Conservation (phyloP, 2,797 vertebrate genomes). For the Neosilurus hyrtlii region DNA sequence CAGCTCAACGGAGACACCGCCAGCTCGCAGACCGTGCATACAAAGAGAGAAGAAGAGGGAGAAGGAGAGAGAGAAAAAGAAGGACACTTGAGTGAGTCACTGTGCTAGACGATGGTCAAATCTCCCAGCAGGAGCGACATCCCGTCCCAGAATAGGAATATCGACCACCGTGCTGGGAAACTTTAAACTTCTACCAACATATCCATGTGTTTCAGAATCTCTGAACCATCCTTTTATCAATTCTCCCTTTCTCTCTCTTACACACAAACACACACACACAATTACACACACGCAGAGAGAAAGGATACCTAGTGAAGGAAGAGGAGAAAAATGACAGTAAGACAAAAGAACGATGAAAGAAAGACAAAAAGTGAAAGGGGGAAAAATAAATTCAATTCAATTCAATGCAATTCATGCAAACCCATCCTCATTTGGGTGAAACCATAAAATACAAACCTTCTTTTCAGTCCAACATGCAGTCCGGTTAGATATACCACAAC, state of each 20-base stretch:
- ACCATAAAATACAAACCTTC: no score
- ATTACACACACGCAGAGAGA: no score
- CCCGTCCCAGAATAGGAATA: not conserved
- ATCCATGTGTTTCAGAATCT: not conserved
- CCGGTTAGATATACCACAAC: no score
- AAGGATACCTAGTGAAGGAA: not conserved
- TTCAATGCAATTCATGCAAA: no score
- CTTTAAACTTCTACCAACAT: not conserved
- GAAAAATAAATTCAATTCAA: not conserved
- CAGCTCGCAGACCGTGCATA: not conserved
- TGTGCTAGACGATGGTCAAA: constrained; percentile 6
- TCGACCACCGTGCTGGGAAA: constrained; percentile 8
- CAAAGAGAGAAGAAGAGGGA: not conserved
- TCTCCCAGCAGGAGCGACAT: constrained; percentile 19
- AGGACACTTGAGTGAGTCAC: not conserved
- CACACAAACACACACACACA: no score
- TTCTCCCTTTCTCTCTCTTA: no score
- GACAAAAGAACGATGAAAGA: not conserved
- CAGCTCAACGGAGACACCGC: not conserved
- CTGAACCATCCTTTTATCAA: not conserved
- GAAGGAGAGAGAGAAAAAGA: not conserved
- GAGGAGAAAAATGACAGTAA: not conserved
- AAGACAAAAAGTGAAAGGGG: not conserved
- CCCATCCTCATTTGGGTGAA: no score
- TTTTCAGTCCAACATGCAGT: no score